Percentiles rank a stretch among this genome's conserved stretches.
phyloP scores from a whole-genome alignment of 1,140 invertebrate species.

The Drosophila sucinea region DNA sequence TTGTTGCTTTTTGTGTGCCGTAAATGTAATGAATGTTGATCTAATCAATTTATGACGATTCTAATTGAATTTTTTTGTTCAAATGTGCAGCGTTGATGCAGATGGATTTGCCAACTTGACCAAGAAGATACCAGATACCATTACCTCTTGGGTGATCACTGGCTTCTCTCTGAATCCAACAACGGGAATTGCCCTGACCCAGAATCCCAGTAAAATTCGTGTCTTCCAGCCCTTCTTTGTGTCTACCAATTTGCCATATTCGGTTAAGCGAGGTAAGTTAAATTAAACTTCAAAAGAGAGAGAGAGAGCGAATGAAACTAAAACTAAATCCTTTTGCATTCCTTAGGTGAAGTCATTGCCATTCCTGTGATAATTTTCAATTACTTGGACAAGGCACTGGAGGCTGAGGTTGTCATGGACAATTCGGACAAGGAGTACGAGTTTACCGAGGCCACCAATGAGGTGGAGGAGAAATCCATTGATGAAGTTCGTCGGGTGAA shows the following conservation, averaged over 20 bases:
- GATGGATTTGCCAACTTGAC: conserved; percentile 70
- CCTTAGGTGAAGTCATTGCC: conserved; percentile 73
- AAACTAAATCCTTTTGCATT: neutral
- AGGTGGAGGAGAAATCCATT: conserved; percentile 84
- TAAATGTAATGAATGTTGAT: neutral
- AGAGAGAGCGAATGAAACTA: neutral
- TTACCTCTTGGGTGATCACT: conserved; percentile 96
- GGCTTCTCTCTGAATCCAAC: conserved; percentile 95
- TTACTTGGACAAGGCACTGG: conserved; percentile 87
- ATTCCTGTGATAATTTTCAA: conserved; percentile 80
- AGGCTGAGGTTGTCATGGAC: conserved; percentile 92
- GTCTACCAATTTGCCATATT: conserved; percentile 91
- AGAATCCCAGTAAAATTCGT: conserved; percentile 88
- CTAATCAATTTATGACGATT: neutral
- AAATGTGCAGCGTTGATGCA: conserved; percentile 34
- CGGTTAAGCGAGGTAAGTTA: conserved; percentile 89
- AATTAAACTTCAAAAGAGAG: neutral
- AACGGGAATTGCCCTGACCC: conserved; percentile 92
- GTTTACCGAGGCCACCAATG: conserved; percentile 87
- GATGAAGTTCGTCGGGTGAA: conserved; percentile 87
- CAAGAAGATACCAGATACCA: conserved; percentile 90
- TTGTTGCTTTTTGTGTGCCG: conserved; percentile 1
- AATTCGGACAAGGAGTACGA: conserved; percentile 92
- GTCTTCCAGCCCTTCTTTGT: conserved; percentile 96
- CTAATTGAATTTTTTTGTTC: neutral